These are phyloP conservation scores for Rhabdophis nuchalis DNA, from an alignment of 2,797 vertebrate species.

Conservation along the genomic window DNA sequence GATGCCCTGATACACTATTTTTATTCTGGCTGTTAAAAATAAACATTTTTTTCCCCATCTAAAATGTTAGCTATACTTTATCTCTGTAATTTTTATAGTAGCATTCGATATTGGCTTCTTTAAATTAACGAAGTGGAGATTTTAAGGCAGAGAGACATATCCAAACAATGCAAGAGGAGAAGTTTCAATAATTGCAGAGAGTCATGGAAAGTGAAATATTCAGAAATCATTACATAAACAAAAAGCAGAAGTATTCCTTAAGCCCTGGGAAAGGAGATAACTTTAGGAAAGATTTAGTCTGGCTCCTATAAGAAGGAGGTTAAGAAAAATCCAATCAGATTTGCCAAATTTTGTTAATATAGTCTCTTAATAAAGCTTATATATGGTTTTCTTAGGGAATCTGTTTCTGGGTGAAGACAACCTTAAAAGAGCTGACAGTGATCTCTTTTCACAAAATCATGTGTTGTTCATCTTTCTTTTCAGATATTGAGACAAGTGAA, in stretches of 20 bases:
- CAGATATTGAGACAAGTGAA: conserved; percentile 92
- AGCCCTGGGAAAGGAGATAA: neutral
- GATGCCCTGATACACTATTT: neutral
- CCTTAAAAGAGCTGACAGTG: neutral
- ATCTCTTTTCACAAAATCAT: conserved; percentile 20
- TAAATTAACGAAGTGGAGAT: neutral
- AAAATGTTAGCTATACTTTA: neutral
- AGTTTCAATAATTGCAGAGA: neutral
- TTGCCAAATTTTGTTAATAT: neutral
- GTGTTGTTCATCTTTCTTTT: conserved; percentile 54
- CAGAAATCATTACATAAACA: neutral
- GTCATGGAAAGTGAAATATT: neutral
- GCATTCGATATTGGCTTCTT: neutral
- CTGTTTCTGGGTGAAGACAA: neutral
- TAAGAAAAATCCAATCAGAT: neutral
- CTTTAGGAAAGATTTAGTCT: neutral
- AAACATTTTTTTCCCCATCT: neutral
- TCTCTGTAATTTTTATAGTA: neutral
- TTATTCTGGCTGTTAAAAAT: neutral
- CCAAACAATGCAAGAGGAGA: neutral
- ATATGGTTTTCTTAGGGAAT: neutral
- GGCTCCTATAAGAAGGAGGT: neutral
- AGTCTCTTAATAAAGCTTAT: neutral
- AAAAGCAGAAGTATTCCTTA: neutral
- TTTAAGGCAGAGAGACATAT: neutral